phyloP scores from a whole-genome alignment of 2,888 invertebrate genomes.

The Boloria euphrosyne region DNA sequence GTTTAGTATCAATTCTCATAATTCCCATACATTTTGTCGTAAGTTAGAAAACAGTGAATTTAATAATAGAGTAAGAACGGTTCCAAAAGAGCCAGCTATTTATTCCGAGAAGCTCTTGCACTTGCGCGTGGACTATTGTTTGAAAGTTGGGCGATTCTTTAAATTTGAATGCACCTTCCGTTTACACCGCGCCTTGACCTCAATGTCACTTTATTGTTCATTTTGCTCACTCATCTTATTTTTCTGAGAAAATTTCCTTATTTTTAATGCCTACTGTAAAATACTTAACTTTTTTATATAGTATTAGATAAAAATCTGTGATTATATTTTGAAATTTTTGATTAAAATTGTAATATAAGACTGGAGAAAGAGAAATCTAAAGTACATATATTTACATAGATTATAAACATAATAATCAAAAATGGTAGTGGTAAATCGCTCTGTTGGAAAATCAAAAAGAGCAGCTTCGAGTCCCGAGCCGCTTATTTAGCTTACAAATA shows the following conservation, averaged over 20 bases:
- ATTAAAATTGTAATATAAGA: too few relatives aligned
- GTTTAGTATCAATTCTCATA: neutral
- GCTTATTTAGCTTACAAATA: too few relatives aligned
- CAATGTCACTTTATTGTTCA: conserved; percentile 21
- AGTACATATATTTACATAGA: too few relatives aligned
- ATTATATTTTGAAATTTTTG: too few relatives aligned
- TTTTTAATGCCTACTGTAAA: neutral
- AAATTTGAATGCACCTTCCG: conserved; percentile 22
- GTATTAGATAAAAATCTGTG: too few relatives aligned
- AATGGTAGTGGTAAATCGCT: too few relatives aligned
- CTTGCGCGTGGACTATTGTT: conserved; percentile 15
- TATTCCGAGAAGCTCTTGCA: conserved; percentile 9
- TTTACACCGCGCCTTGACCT: conserved; percentile 24
- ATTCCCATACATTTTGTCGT: neutral
- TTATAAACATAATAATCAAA: too few relatives aligned
- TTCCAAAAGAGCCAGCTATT: conserved; percentile 4
- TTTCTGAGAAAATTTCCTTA: conserved; percentile 6
- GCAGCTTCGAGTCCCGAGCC: too few relatives aligned
- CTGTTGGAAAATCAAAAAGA: too few relatives aligned
- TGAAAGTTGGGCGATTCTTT: conserved; percentile 20
- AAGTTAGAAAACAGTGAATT: neutral
- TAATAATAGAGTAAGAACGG: conserved; percentile 18
- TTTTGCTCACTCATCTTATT: conserved; percentile 14
- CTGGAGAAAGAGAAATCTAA: too few relatives aligned
- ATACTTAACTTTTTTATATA: too few relatives aligned